Base-by-base conservation (phyloP, 2,888 invertebrate species). In the Agonopterix arenella region DNA sequence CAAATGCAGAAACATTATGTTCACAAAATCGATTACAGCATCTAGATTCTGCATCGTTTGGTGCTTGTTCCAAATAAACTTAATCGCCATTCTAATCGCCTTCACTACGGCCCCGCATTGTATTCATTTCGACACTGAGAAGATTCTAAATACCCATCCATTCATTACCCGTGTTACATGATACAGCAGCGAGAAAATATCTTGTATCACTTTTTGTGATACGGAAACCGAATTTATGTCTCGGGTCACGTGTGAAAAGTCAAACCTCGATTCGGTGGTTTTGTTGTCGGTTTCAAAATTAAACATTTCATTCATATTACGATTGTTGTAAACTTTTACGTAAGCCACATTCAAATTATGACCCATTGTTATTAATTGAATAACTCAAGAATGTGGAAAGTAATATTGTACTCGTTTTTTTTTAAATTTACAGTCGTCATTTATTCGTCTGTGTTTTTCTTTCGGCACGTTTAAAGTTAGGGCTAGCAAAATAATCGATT, bases 281-380 rank as follows among this genome's bases (percentile, higher is more conserved):
- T 49, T 65, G 61, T 67, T 68, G 62, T 68, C 61, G 55, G 53
- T 77, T 72, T 62, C 72, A 66, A 74, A 74, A 74, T 73, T 68
- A 78, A 81, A 78, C 80, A 76, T 55, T 65, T 69, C 73, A 78
- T 80, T 81, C 76, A 77, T 60, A 47, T 56, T 46, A 55, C 56
- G 59, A 59, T 64, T 67, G 71, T 73, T 72, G 63, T 65, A 65
- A 65, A 68, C 59, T 60, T 72, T 81, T 77, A 77, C 73, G 76
- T 76, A 83, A 83, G 64, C 56, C 55, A 64, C 62, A 68, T 62
- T 66, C 63, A 62, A 73, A 73, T 74, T 74, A 74, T 62, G 60
- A 51, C 57, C 66, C 73, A 81, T 84, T 81, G 81, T 80, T 28
- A 68, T 66, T 71, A 77, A 80, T 71, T 75, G 71, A 71, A 72